phyloP scores from a whole-genome alignment of 2,113 vertebrate species.

The Amia ocellicauda region DNA sequence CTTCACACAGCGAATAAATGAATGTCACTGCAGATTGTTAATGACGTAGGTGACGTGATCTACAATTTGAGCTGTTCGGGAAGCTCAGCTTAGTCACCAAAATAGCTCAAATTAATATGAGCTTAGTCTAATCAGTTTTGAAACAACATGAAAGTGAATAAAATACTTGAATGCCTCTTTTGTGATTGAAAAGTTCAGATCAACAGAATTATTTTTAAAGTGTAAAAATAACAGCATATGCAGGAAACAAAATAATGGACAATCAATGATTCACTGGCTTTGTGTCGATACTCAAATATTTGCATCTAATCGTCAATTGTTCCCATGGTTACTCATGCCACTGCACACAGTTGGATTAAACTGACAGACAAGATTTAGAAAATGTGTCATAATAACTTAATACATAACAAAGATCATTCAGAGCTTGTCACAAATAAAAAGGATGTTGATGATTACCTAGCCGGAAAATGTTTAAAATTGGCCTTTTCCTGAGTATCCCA shows the following conservation, averaged over 20 bases:
- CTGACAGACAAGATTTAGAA: no score
- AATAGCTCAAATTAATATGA: background rate
- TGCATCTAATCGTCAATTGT: no score
- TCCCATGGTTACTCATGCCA: no score
- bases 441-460: conserved; percentile 17
- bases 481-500: background rate
- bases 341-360: no score
- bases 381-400: no score
- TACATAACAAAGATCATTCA: no score
- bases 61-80: conserved; percentile 8
- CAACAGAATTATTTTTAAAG: no score
- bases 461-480: conserved; percentile 12
- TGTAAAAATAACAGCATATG: no score
- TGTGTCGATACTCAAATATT: no score
- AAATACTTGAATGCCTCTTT: background rate
- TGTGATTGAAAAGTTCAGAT: background rate
- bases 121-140: background rate
- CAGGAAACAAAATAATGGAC: no score
- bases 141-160: conserved; percentile 7
- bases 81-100: background rate
- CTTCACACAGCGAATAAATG: conserved; percentile 11
- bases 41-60: background rate
- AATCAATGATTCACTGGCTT: no score
- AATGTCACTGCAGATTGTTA: conserved; percentile 16
- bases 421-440: background rate